Evolutionary conservation across 2,113 vertebrate species (phyloP).

Genomic region (Turdus rufiventris): DNA sequence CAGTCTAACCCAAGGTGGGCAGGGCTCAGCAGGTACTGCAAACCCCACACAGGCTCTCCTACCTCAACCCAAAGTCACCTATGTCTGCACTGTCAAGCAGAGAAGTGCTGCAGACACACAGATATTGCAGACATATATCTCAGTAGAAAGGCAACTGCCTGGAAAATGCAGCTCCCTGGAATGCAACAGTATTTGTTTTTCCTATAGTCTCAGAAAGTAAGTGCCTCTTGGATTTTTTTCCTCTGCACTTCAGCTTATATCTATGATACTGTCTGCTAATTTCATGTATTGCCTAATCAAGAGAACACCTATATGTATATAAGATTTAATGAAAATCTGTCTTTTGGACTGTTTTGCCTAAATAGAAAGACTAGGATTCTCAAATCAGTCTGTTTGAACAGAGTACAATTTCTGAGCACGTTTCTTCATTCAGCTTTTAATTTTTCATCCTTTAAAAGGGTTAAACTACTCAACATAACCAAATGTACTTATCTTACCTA

Average conservation of each 20-base stretch:
- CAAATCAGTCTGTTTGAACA: neutral
- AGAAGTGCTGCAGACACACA: neutral
- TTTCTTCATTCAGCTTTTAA: neutral
- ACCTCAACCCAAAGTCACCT: neutral
- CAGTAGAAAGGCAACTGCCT: neutral
- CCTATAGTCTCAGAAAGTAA: neutral
- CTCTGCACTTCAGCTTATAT: neutral
- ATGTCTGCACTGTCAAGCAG: neutral
- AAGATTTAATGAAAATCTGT: neutral
- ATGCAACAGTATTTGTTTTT: neutral
- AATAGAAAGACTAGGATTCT: neutral
- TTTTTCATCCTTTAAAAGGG: neutral
- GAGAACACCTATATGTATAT: fast-evolving
- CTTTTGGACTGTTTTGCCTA: neutral
- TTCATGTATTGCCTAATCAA: neutral
- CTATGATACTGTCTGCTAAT: neutral
- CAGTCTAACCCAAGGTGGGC: neutral
- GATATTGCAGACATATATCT: neutral
- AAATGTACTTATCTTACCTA: neutral
- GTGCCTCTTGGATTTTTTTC: neutral
- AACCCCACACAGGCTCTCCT: fast-evolving
- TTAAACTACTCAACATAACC: neutral
- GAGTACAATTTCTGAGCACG: neutral
- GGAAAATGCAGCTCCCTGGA: neutral
- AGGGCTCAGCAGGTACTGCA: neutral